phyloP scores from a whole-genome alignment of 53 echinoderm and acorn worm species.

The Zoroaster sp. region DNA sequence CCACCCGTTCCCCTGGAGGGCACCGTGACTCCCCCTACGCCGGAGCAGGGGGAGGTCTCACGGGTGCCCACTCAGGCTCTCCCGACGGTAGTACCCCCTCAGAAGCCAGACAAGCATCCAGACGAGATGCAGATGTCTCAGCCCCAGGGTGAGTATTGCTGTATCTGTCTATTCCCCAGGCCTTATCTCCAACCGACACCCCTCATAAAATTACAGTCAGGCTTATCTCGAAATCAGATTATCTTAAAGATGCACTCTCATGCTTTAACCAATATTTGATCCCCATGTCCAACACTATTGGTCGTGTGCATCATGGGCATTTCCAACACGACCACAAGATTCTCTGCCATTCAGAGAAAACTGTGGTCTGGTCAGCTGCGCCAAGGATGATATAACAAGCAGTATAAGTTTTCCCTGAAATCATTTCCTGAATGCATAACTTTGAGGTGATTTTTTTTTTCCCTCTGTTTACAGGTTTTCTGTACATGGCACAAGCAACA shows the following conservation, averaged over 20 bases:
- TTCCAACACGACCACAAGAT: too few relatives aligned
- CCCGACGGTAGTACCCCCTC: slow-evolving; percentile 93
- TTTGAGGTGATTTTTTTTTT: too few relatives aligned
- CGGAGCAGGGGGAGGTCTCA: slow-evolving; percentile 93
- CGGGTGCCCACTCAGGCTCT: slow-evolving; percentile 96
- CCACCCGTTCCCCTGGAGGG: slow-evolving; percentile 73
- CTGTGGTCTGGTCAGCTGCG: too few relatives aligned
- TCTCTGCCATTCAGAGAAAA: too few relatives aligned
- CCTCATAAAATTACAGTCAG: not conserved
- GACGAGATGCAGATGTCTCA: slow-evolving; percentile 74
- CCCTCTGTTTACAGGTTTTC: not conserved
- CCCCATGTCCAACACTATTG: too few relatives aligned
- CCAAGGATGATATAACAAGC: too few relatives aligned
- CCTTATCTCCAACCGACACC: not conserved
- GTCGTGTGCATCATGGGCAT: too few relatives aligned
- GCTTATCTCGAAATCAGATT: too few relatives aligned
- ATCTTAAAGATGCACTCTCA: too few relatives aligned
- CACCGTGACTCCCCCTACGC: slow-evolving; percentile 90
- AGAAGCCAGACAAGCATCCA: slow-evolving; percentile 94
- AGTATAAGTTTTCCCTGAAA: too few relatives aligned
- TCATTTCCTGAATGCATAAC: too few relatives aligned
- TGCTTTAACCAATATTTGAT: too few relatives aligned
- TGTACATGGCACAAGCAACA: slow-evolving; percentile 20
- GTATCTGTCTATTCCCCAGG: not conserved
- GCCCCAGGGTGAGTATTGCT: slow-evolving; percentile 40